Percentiles rank a stretch among this genome's conserved stretches.
Conservation (phyloP, 2,888 invertebrate species). For the Tetragonisca angustula region DNA sequence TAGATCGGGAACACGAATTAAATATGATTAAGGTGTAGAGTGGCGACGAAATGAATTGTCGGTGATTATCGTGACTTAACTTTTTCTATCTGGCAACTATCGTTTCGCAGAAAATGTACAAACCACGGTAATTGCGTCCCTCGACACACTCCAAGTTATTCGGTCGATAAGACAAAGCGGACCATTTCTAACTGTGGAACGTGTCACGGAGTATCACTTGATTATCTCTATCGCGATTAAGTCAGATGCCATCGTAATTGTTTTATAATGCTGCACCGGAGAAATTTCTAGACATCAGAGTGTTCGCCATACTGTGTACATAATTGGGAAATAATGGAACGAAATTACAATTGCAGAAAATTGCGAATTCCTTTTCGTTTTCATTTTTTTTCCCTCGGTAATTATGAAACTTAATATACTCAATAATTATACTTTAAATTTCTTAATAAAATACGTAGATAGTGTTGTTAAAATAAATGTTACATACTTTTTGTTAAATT, state of each 20-base stretch:
- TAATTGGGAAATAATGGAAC: too few relatives aligned
- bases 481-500: too few relatives aligned
- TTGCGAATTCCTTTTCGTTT: too few relatives aligned
- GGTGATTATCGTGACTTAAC: slow-evolving; percentile 11
- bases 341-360: too few relatives aligned
- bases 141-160: neutral
- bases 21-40: too few relatives aligned
- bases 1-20: too few relatives aligned
- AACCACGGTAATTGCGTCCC: slow-evolving; percentile 31
- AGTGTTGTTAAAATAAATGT: too few relatives aligned
- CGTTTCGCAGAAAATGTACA: slow-evolving; percentile 23
- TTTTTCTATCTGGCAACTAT: slow-evolving; percentile 11
- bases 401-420: too few relatives aligned
- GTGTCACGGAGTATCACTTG: neutral
- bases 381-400: too few relatives aligned
- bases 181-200: neutral
- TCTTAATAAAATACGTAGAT: too few relatives aligned
- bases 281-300: neutral
- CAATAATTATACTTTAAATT: too few relatives aligned
- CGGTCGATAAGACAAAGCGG: neutral
- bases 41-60: slow-evolving; percentile 10
- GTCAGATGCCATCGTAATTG: neutral
- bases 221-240: neutral
- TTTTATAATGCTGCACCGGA: neutral
- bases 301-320: neutral